Evolutionary conservation across 2,888 invertebrate genomes (phyloP).

Genomic region (Drosophila robusta): DNA sequence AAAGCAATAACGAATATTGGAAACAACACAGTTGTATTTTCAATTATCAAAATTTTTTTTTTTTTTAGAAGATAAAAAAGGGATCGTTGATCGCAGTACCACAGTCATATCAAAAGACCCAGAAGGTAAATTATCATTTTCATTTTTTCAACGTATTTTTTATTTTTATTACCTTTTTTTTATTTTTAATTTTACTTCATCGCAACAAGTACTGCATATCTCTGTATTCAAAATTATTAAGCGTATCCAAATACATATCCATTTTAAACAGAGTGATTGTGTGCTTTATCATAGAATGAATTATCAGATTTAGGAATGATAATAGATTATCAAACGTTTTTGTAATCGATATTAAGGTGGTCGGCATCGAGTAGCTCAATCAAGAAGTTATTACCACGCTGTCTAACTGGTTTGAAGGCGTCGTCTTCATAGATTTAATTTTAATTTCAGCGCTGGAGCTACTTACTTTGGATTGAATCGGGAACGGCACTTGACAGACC

Average conservation of each 20-base stretch:
- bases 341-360: not conserved
- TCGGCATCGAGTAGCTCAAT: not conserved
- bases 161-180: not conserved
- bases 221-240: not conserved
- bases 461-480: constrained; percentile 59
- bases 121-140: constrained; percentile 87
- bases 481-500: not conserved
- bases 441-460: constrained; percentile 70
- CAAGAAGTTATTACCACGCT: not conserved
- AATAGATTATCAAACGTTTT: not conserved
- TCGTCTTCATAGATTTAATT: constrained; percentile 31
- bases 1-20: constrained; percentile 12
- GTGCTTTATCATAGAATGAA: not conserved
- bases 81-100: constrained; percentile 96
- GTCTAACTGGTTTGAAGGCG: not conserved
- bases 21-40: constrained; percentile 56
- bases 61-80: constrained; percentile 93
- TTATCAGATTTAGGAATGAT: not conserved
- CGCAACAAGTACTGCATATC: not conserved
- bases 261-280: not conserved
- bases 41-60: constrained; percentile 68
- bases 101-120: constrained; percentile 97
- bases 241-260: not conserved
- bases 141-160: constrained; percentile 6
- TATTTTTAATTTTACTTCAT: constrained; percentile 1